Base-by-base conservation (phyloP, 2,113 vertebrate species). In the Leptodactylus fuscus region DNA sequence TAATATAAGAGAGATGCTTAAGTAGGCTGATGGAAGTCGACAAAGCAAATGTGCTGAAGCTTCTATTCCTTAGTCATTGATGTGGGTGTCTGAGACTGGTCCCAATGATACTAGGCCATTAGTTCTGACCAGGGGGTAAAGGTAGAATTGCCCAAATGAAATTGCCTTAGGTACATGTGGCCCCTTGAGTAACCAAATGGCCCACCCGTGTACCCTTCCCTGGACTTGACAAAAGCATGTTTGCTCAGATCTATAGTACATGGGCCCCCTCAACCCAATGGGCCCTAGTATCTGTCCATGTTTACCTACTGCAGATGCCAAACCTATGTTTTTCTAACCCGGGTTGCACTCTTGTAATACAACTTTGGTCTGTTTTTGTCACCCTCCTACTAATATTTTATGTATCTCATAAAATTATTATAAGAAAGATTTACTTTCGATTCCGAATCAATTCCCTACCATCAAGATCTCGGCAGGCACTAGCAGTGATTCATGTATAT, bases 401-500 rank as follows among this genome's bases (percentile, higher is more conserved):
- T 49, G n/a, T 27, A 75, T 46, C 71, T 44, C 44, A 75, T 75
- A 75, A 49, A 75, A 75, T 75, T 48, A 74, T 74, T 74, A 46
- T 44, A n/a, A 74, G 70, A 74, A 74, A 75, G 71, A 75, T 75
- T 75, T 36, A 67, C 32, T 67, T 34, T 49, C 29, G 71, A 46
- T 16, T 48, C 71, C 13, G 27, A 46, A 29, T 48, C 71, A 48
- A 75, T 46, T 48, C 71, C 71, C 46, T 46, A 48, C n/a, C 49
- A 75, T 29, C n/a, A 49, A 27, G 12, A 48, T n/a, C 71, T 48
- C 44, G 49, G 41, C 71, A 46, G 27, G 71, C 71, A 48, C n/a
- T 48, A 75, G 46, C 71, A 75, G 71, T 75, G 46, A 75, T 48
- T 75, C 38, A 75, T 75, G 71, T 27, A 48, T 75, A 75, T 48